Evolutionary conservation across 2,797 vertebrate species (phyloP).

Genomic region (Sebastes nivosus): DNA sequence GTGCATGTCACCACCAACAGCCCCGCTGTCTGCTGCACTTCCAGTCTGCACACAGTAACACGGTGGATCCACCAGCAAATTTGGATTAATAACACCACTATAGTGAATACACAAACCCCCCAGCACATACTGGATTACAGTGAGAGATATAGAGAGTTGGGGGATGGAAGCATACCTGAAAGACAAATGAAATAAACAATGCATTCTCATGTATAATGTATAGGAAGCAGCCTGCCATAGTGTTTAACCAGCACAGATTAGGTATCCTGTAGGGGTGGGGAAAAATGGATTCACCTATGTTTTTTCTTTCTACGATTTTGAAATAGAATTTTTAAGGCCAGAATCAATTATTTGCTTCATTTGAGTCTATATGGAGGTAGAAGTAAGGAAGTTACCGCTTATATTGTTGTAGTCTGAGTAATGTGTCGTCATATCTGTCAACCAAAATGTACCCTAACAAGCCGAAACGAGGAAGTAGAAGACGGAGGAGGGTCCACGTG

Average conservation of each 20-base stretch:
- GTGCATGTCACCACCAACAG: constrained; percentile 52
- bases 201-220: constrained; percentile 31
- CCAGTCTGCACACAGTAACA: constrained; percentile 21
- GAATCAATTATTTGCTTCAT: too few species aligned
- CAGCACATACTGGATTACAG: neutral
- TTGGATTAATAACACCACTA: constrained; percentile 14
- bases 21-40: constrained; percentile 49
- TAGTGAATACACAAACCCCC: neutral
- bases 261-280: neutral
- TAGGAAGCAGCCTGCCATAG: neutral
- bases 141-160: neutral
- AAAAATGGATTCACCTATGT: too few species aligned
- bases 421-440: too few species aligned
- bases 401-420: too few species aligned
- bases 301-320: too few species aligned
- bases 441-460: too few species aligned
- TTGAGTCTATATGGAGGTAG: too few species aligned
- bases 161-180: neutral
- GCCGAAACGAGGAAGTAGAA: too few species aligned
- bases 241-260: neutral
- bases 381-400: too few species aligned
- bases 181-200: constrained; percentile 19
- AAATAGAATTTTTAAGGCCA: too few species aligned
- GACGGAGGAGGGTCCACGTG: too few species aligned
- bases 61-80: neutral